phyloP scores from a whole-genome alignment of 2,113 vertebrate species.

The Craseonycteris thonglongyai region DNA sequence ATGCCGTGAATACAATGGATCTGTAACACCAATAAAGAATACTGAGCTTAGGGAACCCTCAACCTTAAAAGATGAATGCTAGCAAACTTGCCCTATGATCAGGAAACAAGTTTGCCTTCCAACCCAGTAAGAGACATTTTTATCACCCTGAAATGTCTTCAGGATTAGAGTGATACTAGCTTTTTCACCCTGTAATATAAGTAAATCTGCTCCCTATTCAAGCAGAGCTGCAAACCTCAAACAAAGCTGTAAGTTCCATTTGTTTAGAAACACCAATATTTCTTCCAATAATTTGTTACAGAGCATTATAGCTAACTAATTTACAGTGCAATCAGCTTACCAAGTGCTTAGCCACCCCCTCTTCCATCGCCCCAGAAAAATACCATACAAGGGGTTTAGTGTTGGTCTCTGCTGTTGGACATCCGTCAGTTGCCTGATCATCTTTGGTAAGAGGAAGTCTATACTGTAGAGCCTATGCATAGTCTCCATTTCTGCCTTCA shows the following conservation, averaged over 20 bases:
- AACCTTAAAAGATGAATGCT: neutral
- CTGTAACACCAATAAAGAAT: neutral
- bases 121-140: neutral
- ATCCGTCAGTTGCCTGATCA: neutral
- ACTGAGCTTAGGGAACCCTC: neutral
- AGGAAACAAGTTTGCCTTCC: neutral
- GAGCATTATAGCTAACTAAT: neutral
- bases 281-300: neutral
- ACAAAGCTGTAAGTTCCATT: neutral
- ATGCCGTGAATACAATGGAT: neutral
- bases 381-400: neutral
- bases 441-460: neutral
- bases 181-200: neutral
- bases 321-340: neutral
- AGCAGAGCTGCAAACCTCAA: constrained; percentile 7
- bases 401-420: neutral
- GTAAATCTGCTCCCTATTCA: neutral
- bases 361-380: neutral
- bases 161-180: neutral
- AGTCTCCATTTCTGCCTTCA: neutral
- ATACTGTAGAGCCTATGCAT: neutral
- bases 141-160: neutral
- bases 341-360: neutral
- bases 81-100: neutral
- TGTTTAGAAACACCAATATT: constrained; percentile 12